These are phyloP conservation scores for Gastrophryne carolinensis DNA, from an alignment of 2,797 vertebrate genomes.

Conservation along the genomic window DNA sequence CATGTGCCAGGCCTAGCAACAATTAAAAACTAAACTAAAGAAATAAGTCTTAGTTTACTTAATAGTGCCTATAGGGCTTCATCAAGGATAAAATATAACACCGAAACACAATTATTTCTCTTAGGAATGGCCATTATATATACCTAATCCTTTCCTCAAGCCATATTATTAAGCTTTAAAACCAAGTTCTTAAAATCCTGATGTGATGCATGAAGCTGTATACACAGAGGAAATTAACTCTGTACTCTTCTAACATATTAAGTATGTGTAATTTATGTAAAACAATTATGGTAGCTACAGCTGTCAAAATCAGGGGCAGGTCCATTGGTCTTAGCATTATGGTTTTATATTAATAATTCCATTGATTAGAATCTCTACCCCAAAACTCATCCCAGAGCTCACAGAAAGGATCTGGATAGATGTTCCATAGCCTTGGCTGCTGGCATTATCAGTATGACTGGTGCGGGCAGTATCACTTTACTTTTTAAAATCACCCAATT, in stretches of 20 bases:
- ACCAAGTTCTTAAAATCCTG: not conserved
- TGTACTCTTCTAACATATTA: not conserved
- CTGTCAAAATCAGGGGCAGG: no score
- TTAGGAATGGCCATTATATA: not conserved
- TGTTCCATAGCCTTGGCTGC: no score
- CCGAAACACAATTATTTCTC: slow-evolving; percentile 2
- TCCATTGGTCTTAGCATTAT: no score
- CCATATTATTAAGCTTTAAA: not conserved
- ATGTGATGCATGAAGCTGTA: not conserved
- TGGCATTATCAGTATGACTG: no score
- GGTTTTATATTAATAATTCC: no score
- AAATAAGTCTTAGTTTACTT: slow-evolving; percentile 38
- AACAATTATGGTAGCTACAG: no score
- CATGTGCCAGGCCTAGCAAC: slow-evolving; percentile 19
- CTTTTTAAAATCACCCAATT: no score
- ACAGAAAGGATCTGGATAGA: no score
- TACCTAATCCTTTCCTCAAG: not conserved
- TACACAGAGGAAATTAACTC: not conserved
- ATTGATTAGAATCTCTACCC: no score
- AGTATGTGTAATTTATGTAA: not conserved
- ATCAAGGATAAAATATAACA: slow-evolving; percentile 34
- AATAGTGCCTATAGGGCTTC: slow-evolving; percentile 8
- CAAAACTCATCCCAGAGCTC: no score
- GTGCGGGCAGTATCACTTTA: no score
- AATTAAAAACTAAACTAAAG: slow-evolving; percentile 43